Base-by-base conservation (phyloP, 2,888 invertebrate species). In the Eupithecia tripunctaria region DNA sequence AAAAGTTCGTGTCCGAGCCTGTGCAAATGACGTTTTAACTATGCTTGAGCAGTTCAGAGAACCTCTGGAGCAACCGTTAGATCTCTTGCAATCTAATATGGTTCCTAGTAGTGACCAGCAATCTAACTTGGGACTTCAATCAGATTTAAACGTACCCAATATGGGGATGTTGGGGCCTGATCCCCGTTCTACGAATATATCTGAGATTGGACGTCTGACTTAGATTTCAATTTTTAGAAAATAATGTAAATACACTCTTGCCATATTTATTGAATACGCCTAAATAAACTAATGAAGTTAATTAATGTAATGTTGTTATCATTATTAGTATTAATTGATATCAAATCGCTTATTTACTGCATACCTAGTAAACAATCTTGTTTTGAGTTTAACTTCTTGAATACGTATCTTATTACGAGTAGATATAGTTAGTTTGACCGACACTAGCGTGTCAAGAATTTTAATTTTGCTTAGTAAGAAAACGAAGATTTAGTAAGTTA, bases 1-100 rank as follows among this genome's bases (percentile, higher is more conserved):
- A 14, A 74, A 74, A 66, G 65, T 68, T 2, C 74, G 74, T 18
- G 60, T 47, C 10, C 38, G 71, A 32, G 65, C 63, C 10, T 74
- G 71, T 41, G 36, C 70, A n/a, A 18, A 66, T 38, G 70, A 68
- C 36, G 60, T 65, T 25, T 41, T 71, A 25, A 41, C 65, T 56
- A 67, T 38, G 36, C 63, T 68, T 66, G 68, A 68, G 12, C 59
- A 70, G 0, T 67, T 64, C 7, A 32, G 43, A 21, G 68, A 68
- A 25, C 51, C 56, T 10, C 36, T 70, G 14, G 56, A 36, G 21
- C 70, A 64, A 70, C 12, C 56, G 1, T 25, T 66, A 15, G 70
- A 63, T 70, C 51, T 67, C 14, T 15, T 27, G 59, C 36, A 56
- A 59, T 59, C 56, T 6, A 60, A 60, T 60, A 60, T 60, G 27